These are phyloP conservation scores for Brachyptera risi DNA, from an alignment of 2,888 invertebrate genomes.

Conservation along the genomic window DNA sequence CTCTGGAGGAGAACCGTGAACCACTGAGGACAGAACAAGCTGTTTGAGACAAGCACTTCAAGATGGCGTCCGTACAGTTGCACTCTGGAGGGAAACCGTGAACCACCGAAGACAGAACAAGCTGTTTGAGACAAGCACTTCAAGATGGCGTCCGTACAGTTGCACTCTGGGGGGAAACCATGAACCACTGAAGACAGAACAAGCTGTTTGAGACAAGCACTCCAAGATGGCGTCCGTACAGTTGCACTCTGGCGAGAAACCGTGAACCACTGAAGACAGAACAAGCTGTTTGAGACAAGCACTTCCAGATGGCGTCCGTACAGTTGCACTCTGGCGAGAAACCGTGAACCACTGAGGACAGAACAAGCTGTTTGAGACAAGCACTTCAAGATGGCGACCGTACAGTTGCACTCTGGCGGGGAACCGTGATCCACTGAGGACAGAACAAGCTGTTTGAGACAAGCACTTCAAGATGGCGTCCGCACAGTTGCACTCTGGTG, in stretches of 20 bases:
- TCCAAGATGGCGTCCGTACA: slow-evolving; percentile 38
- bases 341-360: slow-evolving; percentile 36
- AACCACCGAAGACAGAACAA: slow-evolving; percentile 38
- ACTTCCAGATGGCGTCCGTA: slow-evolving; percentile 36
- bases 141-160: slow-evolving; percentile 38
- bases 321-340: slow-evolving; percentile 36
- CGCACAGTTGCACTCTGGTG: slow-evolving; percentile 35
- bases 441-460: too few species aligned
- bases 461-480: slow-evolving; percentile 37
- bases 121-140: too few species aligned
- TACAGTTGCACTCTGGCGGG: slow-evolving; percentile 36
- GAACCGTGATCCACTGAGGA: slow-evolving; percentile 36
- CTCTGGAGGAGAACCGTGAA: slow-evolving; percentile 33
- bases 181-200: slow-evolving; percentile 37
- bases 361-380: too few species aligned
- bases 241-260: slow-evolving; percentile 33
- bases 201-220: too few species aligned
- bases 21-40: slow-evolving; percentile 38
- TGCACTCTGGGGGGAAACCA: slow-evolving; percentile 33
- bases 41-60: too few species aligned
- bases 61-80: slow-evolving; percentile 38
- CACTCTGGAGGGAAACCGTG: slow-evolving; percentile 33
- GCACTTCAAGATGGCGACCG: slow-evolving; percentile 36
- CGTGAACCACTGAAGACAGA: slow-evolving; percentile 37
- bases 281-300: too few species aligned